phyloP scores from a whole-genome alignment of 1,140 invertebrate genomes.

The Drosophila watanabei region DNA sequence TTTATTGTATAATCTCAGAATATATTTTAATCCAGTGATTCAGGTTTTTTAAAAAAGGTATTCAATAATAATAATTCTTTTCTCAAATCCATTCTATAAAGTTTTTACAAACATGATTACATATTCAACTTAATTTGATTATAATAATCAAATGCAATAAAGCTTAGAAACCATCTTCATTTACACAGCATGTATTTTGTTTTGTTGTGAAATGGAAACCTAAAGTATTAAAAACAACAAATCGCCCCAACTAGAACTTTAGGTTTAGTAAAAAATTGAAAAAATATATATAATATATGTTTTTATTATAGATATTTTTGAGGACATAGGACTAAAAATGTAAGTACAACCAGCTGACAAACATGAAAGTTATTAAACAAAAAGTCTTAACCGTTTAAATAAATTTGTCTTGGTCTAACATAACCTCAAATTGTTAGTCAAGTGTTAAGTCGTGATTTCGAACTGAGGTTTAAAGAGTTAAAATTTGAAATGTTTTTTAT shows the following conservation, averaged over 20 bases:
- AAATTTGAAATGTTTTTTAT: no score
- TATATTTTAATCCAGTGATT: not conserved
- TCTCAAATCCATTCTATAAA: not conserved
- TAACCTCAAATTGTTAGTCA: no score
- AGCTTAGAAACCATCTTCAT: not conserved
- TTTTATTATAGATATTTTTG: not conserved
- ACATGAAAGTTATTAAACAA: not conserved
- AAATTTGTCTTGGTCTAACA: no score
- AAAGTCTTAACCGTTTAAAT: not conserved
- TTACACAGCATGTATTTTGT: not conserved
- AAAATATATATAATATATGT: not conserved
- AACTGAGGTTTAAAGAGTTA: no score
- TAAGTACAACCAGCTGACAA: not conserved
- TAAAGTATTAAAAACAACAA: not conserved
- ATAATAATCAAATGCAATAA: not conserved
- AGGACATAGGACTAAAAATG: not conserved
- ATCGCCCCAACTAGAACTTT: not conserved
- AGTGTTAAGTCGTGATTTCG: no score
- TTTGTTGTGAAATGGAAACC: not conserved
- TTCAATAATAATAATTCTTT: not conserved
- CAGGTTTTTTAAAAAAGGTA: not conserved
- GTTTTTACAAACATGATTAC: not conserved
- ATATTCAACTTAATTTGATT: no score
- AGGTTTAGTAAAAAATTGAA: not conserved
- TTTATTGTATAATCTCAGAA: not conserved